phyloP scores from a whole-genome alignment of 2,113 vertebrate genomes.

The Poeciliopsis retropinna region DNA sequence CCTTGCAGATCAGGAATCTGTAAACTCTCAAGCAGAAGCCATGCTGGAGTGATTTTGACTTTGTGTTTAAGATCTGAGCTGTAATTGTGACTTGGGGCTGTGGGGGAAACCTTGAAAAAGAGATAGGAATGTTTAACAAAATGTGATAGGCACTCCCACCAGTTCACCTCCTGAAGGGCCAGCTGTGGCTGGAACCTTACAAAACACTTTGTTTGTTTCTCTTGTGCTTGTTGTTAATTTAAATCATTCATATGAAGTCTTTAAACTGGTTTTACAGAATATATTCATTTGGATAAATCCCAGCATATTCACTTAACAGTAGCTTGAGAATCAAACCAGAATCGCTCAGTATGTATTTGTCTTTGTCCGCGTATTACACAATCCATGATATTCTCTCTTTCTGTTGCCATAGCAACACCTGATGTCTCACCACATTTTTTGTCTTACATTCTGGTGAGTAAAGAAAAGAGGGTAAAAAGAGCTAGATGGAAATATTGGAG shows the following conservation, averaged over 20 bases:
- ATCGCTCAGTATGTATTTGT: slow-evolving; percentile 21
- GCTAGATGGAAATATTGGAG: slow-evolving; percentile 5
- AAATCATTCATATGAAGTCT: not conserved
- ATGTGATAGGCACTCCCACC: not conserved
- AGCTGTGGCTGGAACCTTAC: too few relatives aligned
- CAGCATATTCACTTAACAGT: not conserved
- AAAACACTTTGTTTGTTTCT: too few relatives aligned
- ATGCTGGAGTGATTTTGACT: not conserved
- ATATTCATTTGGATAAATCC: not conserved
- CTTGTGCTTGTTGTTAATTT: not conserved
- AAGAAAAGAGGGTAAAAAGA: slow-evolving; percentile 4
- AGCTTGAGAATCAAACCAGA: not conserved
- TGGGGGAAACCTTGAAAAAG: not conserved
- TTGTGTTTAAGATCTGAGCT: not conserved
- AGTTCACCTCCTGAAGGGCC: slow-evolving; percentile 2
- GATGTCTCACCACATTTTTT: slow-evolving; percentile 59
- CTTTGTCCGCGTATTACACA: slow-evolving; percentile 38
- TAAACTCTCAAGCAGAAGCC: not conserved
- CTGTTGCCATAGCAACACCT: slow-evolving; percentile 71
- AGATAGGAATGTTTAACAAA: not conserved
- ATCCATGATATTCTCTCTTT: slow-evolving; percentile 46
- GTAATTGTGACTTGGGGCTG: not conserved
- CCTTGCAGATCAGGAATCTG: not conserved
- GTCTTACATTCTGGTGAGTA: slow-evolving; percentile 28
- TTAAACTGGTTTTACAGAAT: not conserved